phyloP scores from a whole-genome alignment of 2,113 vertebrate genomes.

The Toxostoma redivivum region DNA sequence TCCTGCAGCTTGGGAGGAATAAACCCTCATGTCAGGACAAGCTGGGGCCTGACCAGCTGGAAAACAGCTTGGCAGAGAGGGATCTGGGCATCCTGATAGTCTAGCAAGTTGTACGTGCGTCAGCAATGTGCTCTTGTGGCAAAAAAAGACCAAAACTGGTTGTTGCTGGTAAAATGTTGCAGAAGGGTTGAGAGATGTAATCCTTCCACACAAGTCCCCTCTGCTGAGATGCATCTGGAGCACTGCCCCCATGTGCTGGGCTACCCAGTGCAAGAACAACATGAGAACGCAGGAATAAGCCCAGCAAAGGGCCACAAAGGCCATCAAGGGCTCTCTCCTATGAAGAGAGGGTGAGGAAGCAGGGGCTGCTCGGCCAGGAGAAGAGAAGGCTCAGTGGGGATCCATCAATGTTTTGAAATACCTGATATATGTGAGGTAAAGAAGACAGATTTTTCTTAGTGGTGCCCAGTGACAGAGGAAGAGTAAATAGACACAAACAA shows the following conservation, averaged over 20 bases:
- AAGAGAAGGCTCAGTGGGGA: neutral
- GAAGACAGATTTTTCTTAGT: neutral
- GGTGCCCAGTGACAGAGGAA: neutral
- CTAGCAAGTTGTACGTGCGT: neutral
- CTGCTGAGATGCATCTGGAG: neutral
- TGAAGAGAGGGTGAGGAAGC: neutral
- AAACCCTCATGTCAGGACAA: neutral
- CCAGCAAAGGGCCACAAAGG: neutral
- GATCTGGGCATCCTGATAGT: neutral
- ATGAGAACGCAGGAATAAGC: neutral
- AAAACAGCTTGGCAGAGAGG: neutral
- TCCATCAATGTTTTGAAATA: neutral
- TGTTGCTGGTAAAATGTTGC: neutral
- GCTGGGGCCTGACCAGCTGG: neutral
- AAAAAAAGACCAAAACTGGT: neutral
- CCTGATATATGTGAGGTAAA: neutral
- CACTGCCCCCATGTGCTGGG: accelerated
- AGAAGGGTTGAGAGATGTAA: neutral
- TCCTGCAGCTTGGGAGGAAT: neutral
- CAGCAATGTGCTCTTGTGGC: neutral
- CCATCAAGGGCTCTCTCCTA: neutral
- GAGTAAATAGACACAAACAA: neutral
- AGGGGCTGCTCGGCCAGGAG: neutral
- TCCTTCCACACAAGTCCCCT: neutral
- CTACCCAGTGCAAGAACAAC: neutral